Percentiles rank a stretch among this genome's conserved stretches.
Evolutionary conservation across 2,113 vertebrate species (phyloP).

Genomic region (Amphiprion ocellaris): DNA sequence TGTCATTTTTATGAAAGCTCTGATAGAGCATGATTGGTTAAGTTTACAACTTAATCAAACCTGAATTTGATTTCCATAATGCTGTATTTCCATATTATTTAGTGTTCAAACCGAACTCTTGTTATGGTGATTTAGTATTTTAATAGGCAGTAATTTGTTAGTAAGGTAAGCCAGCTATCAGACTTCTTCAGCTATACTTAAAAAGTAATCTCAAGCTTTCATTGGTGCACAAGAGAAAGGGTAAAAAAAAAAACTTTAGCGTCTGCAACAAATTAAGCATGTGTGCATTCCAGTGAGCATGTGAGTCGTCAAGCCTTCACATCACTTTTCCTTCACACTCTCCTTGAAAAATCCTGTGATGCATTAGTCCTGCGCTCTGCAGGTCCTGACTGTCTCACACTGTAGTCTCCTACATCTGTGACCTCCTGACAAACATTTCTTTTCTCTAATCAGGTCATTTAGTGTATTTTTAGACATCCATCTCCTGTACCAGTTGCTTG

Average conservation of each 20-base stretch:
- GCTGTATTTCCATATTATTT: no score
- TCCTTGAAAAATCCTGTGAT: constrained; percentile 7
- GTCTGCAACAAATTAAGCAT: neutral
- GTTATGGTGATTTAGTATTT: no score
- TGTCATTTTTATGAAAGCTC: no score
- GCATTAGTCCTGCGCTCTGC: constrained; percentile 3
- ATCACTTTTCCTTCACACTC: neutral
- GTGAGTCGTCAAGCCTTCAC: neutral
- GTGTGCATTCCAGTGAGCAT: neutral
- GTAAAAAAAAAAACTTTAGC: neutral
- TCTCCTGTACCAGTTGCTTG: neutral
- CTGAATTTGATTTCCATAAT: no score
- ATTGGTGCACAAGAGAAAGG: neutral
- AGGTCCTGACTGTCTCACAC: neutral
- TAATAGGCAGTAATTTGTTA: no score
- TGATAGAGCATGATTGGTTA: no score
- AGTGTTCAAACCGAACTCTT: no score
- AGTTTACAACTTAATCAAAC: no score
- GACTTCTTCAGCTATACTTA: no score
- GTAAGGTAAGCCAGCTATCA: no score
- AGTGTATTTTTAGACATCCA: constrained; percentile 51
- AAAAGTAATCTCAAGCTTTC: no score
- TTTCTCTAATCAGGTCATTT: constrained; percentile 44
- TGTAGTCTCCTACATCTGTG: constrained; percentile 24
- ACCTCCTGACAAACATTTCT: constrained; percentile 40